phyloP scores from a whole-genome alignment of 2,888 invertebrate species.

The Euproctis similis region DNA sequence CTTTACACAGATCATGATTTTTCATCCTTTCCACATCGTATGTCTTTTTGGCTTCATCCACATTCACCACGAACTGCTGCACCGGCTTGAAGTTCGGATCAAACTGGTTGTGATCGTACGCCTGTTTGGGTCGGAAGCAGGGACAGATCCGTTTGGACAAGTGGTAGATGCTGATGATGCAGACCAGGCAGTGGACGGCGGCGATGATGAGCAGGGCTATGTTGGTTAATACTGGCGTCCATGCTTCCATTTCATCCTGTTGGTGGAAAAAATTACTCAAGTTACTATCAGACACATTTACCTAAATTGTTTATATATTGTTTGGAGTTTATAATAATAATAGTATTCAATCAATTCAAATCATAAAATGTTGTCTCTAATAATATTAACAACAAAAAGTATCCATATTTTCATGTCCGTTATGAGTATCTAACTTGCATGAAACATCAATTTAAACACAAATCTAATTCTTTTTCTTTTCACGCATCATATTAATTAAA shows the following conservation, averaged over 20 bases:
- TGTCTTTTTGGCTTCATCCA: constrained; percentile 51
- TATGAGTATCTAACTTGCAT: too few species aligned
- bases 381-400: too few species aligned
- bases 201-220: constrained; percentile 77
- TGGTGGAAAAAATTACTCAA: not conserved
- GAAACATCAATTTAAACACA: too few species aligned
- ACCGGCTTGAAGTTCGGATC: constrained; percentile 50
- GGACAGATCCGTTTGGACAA: constrained; percentile 73
- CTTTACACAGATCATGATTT: constrained; percentile 52
- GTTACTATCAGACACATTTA: too few species aligned
- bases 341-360: too few species aligned
- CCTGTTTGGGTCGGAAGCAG: constrained; percentile 68
- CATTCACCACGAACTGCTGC: constrained; percentile 49
- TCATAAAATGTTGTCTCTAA: too few species aligned
- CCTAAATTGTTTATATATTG: too few species aligned
- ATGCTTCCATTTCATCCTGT: constrained; percentile 72
- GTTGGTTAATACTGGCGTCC: constrained; percentile 79
- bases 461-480: too few species aligned
- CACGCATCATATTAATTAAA: too few species aligned
- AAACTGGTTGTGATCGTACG: constrained; percentile 72
- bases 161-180: constrained; percentile 70
- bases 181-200: constrained; percentile 73
- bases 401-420: too few species aligned
- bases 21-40: constrained; percentile 36
- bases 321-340: too few species aligned